Conservation (phyloP, 2,113 vertebrate species). For the Triplophysa siluroides region DNA sequence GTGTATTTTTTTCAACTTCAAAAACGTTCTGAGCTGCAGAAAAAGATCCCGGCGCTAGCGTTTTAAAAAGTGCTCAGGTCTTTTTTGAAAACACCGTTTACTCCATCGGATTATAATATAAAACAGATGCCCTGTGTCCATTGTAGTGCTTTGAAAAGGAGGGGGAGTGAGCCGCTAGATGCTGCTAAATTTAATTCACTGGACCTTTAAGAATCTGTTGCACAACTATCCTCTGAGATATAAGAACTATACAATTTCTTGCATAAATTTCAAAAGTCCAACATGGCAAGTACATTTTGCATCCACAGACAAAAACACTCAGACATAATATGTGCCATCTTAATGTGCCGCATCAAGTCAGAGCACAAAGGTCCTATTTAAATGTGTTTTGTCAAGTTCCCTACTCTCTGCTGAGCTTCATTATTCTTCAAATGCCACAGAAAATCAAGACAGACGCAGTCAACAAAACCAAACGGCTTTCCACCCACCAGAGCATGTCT, state of each 20-base stretch:
- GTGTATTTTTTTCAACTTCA: too few species aligned
- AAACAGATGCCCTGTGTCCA: too few species aligned
- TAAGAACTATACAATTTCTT: neutral
- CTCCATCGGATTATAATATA: too few species aligned
- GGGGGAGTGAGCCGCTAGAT: too few species aligned
- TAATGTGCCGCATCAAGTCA: neutral
- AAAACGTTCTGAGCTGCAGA: too few species aligned
- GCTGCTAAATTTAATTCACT: too few species aligned
- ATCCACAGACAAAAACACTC: neutral
- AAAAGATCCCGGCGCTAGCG: too few species aligned
- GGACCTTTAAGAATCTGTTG: too few species aligned
- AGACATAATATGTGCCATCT: neutral
- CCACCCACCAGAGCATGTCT: neutral
- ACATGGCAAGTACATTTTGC: neutral
- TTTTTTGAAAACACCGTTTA: too few species aligned
- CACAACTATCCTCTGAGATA: too few species aligned
- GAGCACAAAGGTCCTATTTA: constrained; percentile 1
- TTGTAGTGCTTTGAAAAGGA: too few species aligned
- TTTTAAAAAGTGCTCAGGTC: too few species aligned
- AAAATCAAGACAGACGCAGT: neutral
- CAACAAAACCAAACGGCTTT: constrained; percentile 2
- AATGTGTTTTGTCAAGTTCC: constrained; percentile 19
- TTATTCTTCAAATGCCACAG: constrained; percentile 19
- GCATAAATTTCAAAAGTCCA: neutral
- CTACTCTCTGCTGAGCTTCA: neutral